These are phyloP conservation scores for Nycteola revayana DNA, from an alignment of 2,888 invertebrate genomes.

Conservation along the genomic window DNA sequence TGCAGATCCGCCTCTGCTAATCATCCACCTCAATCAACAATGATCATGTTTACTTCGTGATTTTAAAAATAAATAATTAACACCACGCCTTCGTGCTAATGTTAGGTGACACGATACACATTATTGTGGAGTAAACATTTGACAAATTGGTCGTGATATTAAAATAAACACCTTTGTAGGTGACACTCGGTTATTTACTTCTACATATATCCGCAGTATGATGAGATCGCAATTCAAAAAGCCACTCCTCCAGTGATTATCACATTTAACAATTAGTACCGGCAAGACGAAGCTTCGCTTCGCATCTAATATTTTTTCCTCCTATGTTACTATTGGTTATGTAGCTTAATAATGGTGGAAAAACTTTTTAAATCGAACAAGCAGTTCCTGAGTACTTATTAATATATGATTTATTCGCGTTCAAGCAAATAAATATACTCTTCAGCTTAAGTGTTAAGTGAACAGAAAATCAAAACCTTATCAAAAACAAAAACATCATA, in stretches of 20 bases:
- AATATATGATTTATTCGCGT: too few species aligned
- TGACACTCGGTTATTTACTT: conserved; percentile 40
- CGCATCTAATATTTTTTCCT: too few species aligned
- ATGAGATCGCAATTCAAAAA: conserved; percentile 5
- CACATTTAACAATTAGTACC: too few species aligned
- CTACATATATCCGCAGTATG: conserved; percentile 4
- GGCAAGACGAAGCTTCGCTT: too few species aligned
- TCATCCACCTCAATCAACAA: conserved; percentile 3
- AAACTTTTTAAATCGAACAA: too few species aligned
- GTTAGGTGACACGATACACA: conserved; percentile 52
- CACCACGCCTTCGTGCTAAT: conserved; percentile 55
- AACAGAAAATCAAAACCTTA: too few species aligned
- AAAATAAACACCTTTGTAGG: conserved; percentile 55
- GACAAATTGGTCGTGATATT: conserved; percentile 62
- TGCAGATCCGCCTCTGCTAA: not conserved
- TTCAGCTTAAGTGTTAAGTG: too few species aligned
- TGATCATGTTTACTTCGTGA: conserved; percentile 20
- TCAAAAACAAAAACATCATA: too few species aligned
- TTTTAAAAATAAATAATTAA: conserved; percentile 41
- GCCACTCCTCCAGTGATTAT: conserved; percentile 18
- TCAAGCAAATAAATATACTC: too few species aligned
- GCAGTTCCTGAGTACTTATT: too few species aligned
- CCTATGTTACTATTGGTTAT: too few species aligned
- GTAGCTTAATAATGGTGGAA: too few species aligned
- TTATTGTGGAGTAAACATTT: conserved; percentile 49